Base-by-base conservation (phyloP, 1,140 invertebrate species). In the Oncopeltus fasciatus region DNA sequence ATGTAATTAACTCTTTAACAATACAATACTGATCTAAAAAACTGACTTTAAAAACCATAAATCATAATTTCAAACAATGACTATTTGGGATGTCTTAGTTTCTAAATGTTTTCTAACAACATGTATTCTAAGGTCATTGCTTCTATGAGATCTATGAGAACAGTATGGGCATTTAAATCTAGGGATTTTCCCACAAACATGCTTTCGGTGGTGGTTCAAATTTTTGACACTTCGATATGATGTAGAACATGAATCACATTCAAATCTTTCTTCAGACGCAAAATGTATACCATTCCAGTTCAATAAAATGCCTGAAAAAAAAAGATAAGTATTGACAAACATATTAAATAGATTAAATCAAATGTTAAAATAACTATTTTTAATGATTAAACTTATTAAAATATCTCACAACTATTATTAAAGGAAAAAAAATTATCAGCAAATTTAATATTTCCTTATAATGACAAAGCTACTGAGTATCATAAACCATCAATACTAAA, bases 161-260 rank as follows among this genome's bases (percentile, higher is more conserved):
- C 79, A 81, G 47, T 75, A 69, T 0, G 73, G 74, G 66, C 79
- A 81, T 27, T 71, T 67, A 68, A 78, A 81, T 11, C 74, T 70
- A 21, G 79, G 78, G 56, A 76, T 75, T 60, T 78, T 77, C 43
- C 78, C 78, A 65, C 80, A 81, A 63, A 80, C 80, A 51, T 79
- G 74, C 16, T 75, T 72, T 27, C 78, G 70, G 64, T 81, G 80
- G 58, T 75, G 73, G 57, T 71, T 72, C 49, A 81, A 68, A 14
- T 76, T 76, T 31, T 73, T 74, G 53, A 74, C 74, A 64, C 74
- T 72, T 0, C 71, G 70, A 66, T 81, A 81, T 24, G 69, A 68
- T 63, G 72, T 74, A 26, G 72, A 73, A 29, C 75, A 77, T 31
- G 72, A 69, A 18, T 59, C 63, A 61, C 76, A 77, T 53, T 53